Base-by-base conservation (phyloP, 53 echinoderm and acorn worm species). In the Patiria pectinifera region DNA sequence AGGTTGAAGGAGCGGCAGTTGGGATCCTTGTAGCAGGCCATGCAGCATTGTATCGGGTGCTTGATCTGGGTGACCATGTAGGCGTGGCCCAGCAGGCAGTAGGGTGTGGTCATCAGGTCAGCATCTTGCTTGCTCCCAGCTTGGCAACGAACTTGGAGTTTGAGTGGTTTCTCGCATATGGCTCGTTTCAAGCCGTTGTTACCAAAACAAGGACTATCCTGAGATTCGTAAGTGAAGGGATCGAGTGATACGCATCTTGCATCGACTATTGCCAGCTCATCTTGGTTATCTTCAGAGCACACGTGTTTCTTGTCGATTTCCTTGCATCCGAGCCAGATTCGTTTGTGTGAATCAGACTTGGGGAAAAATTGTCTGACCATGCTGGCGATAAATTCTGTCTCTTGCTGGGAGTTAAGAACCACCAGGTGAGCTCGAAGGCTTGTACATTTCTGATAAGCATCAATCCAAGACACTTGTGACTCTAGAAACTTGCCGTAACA, bases 1-100 rank as follows among this genome's bases (percentile, higher is more conserved):
- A 87, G 43, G 87, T 87, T 87, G 58, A 87, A 87, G 76, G 87
- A 87, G 35, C 11, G 43, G 25, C 87, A 87, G 74, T 75, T 76
- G 58, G 48, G 19, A 87, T 87, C 87, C 76, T 87, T 72, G 9
- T 48, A 75, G 53, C 87, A 87, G 48, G 76, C 76, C 14, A 87
- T 48, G 75, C 48, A 76, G 35, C 87, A 87, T 76, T 87, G 87
- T 48, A 76, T 14, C 14, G 76, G 87, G 53, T 87, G 87, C 76
- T 45, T 18, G 80, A 76, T 76, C 10, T 35, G 76, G 76, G 76
- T 47, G 19, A 46, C 21, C 48, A 25, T 80, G 80, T 80, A 80
- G 80, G 80, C 21, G 80, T 80, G 80, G 3, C 48, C 80, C 23
- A 80, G 48, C 80, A 80, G 80, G 48, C 80, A 80, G 80, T 80